phyloP scores from a whole-genome alignment of 2,113 vertebrate species.

The Panthera uncia region DNA sequence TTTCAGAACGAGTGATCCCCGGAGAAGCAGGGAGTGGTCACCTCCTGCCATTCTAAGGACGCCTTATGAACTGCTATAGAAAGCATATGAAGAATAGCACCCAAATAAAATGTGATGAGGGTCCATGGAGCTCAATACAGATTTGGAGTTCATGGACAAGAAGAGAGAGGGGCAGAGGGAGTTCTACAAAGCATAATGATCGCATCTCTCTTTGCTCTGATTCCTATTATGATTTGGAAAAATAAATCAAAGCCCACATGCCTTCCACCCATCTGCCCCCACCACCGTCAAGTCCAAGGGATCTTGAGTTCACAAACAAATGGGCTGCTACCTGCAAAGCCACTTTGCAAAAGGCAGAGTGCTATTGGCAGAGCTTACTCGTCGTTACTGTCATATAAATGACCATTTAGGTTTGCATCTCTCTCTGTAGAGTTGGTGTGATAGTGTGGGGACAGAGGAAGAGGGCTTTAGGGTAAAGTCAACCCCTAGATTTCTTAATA shows the following conservation, averaged over 20 bases:
- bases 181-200: not conserved
- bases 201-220: not conserved
- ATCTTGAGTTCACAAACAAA: conserved; percentile 68
- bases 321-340: not conserved
- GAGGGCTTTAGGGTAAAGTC: conserved; percentile 48
- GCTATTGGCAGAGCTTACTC: not conserved
- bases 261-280: not conserved
- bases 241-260: conserved; percentile 63
- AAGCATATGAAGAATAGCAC: conserved; percentile 46
- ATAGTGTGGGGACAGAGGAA: not conserved
- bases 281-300: not conserved
- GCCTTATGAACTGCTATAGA: conserved; percentile 23
- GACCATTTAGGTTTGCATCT: conserved; percentile 49
- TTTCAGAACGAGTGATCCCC: conserved; percentile 71
- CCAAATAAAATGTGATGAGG: conserved; percentile 39
- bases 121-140: conserved; percentile 45
- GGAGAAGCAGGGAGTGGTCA: conserved; percentile 67
- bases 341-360: not conserved
- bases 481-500: conserved; percentile 26
- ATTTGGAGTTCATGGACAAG: not conserved
- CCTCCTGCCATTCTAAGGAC: conserved; percentile 69
- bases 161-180: not conserved
- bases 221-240: conserved; percentile 53
- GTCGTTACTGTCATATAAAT: not conserved
- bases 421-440: not conserved